phyloP scores from a whole-genome alignment of 2,113 vertebrate genomes.

The Mormoops blainvillei region DNA sequence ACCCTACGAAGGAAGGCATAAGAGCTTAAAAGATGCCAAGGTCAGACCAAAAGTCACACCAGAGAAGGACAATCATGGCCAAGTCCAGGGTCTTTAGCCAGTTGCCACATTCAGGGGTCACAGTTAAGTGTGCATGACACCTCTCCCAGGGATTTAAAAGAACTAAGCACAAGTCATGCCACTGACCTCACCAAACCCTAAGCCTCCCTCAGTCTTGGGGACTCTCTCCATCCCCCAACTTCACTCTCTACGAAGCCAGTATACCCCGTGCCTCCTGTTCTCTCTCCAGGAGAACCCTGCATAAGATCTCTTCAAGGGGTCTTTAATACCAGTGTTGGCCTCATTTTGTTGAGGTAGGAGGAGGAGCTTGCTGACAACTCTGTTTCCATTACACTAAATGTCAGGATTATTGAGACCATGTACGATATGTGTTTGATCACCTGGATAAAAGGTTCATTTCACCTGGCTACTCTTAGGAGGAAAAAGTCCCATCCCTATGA shows the following conservation, averaged over 20 bases:
- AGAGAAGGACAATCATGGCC: neutral
- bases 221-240: neutral
- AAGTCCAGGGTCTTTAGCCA: neutral
- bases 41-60: neutral
- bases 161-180: neutral
- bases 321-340: too few relatives aligned
- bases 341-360: neutral
- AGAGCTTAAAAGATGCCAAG: neutral
- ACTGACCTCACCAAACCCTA: neutral
- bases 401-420: neutral
- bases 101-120: neutral
- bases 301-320: too few relatives aligned
- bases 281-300: neutral
- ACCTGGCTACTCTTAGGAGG: neutral
- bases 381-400: neutral
- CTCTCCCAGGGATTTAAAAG: neutral
- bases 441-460: neutral
- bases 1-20: neutral
- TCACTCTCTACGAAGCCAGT: neutral
- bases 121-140: neutral
- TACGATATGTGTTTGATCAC: neutral
- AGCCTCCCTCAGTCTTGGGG: neutral
- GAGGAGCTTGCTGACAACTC: neutral
- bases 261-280: neutral
- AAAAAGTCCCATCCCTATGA: neutral